Percentiles rank a stretch among this genome's conserved stretches.
These are phyloP conservation scores for Thaumetopoea pityocampa DNA, from an alignment of 1,140 invertebrate species.

Conservation along the genomic window DNA sequence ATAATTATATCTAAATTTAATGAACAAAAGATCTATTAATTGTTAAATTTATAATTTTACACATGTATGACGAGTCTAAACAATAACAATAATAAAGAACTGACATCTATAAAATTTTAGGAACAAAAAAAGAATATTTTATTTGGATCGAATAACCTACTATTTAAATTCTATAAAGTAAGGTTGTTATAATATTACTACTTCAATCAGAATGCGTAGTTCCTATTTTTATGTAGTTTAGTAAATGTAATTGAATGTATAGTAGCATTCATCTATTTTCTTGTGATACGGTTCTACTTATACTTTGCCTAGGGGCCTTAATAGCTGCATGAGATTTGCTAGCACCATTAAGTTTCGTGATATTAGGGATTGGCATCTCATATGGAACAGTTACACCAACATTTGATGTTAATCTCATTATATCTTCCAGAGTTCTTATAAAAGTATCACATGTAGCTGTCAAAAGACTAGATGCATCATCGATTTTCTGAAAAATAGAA, in stretches of 20 bases:
- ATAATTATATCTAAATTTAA: too few relatives aligned
- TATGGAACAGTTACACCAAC: slow-evolving; percentile 31
- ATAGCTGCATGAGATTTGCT: slow-evolving; percentile 27
- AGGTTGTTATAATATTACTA: too few relatives aligned
- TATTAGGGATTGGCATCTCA: slow-evolving; percentile 52
- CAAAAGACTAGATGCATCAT: slow-evolving; percentile 85
- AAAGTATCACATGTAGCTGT: slow-evolving; percentile 90
- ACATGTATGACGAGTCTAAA: too few relatives aligned
- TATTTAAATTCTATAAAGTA: too few relatives aligned
- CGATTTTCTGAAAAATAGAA: slow-evolving; percentile 79
- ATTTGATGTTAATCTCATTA: slow-evolving; percentile 81
- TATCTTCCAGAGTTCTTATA: slow-evolving; percentile 88
- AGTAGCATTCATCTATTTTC: slow-evolving; percentile 55
- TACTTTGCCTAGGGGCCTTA: slow-evolving; percentile 41
- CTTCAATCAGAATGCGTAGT: too few relatives aligned
- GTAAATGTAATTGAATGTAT: background rate
- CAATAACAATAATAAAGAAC: too few relatives aligned
- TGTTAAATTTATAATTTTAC: too few relatives aligned
- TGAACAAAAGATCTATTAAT: too few relatives aligned
- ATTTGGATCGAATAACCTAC: too few relatives aligned
- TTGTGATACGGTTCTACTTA: slow-evolving; percentile 56
- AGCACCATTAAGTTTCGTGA: slow-evolving; percentile 38
- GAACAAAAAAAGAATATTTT: too few relatives aligned
- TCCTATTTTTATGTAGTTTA: too few relatives aligned
- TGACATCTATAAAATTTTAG: too few relatives aligned